phyloP scores from a whole-genome alignment of 2,113 vertebrate species.

The Bambusicola thoracicus region DNA sequence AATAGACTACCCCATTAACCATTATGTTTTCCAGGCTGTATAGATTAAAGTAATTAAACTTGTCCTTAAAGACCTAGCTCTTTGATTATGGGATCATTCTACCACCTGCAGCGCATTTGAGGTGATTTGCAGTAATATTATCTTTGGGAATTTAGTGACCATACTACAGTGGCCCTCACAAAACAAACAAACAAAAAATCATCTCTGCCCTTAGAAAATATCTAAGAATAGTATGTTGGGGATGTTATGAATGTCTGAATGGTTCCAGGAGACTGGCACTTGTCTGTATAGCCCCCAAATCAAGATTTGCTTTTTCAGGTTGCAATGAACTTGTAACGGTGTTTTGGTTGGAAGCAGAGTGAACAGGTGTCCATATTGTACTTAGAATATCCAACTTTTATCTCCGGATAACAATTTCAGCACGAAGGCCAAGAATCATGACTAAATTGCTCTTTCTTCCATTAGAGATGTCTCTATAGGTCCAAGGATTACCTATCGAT shows the following conservation, averaged over 20 bases:
- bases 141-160: conserved; percentile 73
- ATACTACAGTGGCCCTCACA: neutral
- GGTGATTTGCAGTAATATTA: conserved; percentile 74
- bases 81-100: conserved; percentile 71
- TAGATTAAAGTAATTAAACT: conserved; percentile 77
- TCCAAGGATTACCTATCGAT: neutral
- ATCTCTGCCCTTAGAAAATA: neutral
- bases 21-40: conserved; percentile 74
- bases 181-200: neutral
- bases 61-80: conserved; percentile 67
- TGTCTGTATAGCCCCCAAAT: neutral
- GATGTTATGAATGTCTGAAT: neutral
- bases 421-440: neutral
- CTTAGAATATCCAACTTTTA: neutral
- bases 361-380: neutral
- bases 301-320: neutral
- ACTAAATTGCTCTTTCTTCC: neutral
- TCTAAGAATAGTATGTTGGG: neutral
- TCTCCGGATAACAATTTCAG: neutral
- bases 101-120: conserved; percentile 71
- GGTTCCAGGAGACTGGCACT: neutral
- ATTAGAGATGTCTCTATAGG: neutral
- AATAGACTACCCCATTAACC: conserved; percentile 76
- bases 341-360: neutral
- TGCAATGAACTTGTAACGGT: neutral